These are phyloP conservation scores for Drusus annulatus DNA, from an alignment of 1,140 invertebrate genomes.

Conservation along the genomic window DNA sequence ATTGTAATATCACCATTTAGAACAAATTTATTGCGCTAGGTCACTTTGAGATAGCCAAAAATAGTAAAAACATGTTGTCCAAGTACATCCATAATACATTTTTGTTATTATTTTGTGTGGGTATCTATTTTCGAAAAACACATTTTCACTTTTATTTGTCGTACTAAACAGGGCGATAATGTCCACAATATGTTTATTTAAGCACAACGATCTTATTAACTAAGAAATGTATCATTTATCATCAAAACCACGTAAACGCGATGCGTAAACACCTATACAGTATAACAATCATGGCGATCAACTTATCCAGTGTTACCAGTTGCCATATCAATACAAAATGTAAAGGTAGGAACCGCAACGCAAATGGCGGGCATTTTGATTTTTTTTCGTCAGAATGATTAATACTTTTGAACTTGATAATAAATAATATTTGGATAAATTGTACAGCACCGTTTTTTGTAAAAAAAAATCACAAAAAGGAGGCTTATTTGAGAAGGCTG, in stretches of 20 bases:
- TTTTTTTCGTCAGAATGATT: neutral
- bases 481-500: too few species aligned
- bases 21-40: neutral
- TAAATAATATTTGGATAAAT: too few species aligned
- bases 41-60: conserved; percentile 44
- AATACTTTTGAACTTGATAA: too few species aligned
- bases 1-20: conserved; percentile 20
- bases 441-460: too few species aligned
- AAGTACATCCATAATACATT: conserved; percentile 46
- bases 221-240: conserved; percentile 24
- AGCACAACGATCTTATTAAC: neutral
- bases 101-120: conserved; percentile 50
- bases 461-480: too few species aligned
- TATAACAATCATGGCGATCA: conserved; percentile 41
- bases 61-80: conserved; percentile 52
- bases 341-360: too few species aligned
- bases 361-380: conserved; percentile 2
- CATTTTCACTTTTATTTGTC: neutral
- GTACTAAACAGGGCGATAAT: neutral
- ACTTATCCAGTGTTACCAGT: conserved; percentile 11
- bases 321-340: neutral
- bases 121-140: conserved; percentile 6
- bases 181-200: neutral
- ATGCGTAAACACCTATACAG: conserved; percentile 47
- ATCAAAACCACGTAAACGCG: conserved; percentile 14